Conservation (phyloP, 1,140 invertebrate genomes). For the Conopomorpha cramerella region DNA sequence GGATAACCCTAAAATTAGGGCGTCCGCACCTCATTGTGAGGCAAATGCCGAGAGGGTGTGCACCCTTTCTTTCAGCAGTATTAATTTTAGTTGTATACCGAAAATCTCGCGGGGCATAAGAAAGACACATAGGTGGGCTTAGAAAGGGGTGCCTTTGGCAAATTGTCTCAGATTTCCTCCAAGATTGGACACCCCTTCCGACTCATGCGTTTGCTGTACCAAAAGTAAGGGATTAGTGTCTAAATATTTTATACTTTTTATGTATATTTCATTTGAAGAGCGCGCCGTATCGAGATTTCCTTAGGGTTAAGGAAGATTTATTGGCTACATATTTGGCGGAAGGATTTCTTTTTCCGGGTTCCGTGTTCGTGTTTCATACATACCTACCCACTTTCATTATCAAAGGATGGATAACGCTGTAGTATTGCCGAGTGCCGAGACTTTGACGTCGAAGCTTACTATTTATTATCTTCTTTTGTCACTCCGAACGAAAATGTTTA, state of each 20-base stretch:
- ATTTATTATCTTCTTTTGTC: too few relatives aligned
- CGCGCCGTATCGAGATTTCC: constrained; percentile 5
- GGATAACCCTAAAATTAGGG: not conserved
- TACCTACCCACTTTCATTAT: too few relatives aligned
- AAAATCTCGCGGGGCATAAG: constrained; percentile 54
- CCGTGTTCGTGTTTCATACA: too few relatives aligned
- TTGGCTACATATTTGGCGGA: too few relatives aligned
- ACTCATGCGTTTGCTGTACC: constrained; percentile 56
- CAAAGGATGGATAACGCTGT: too few relatives aligned
- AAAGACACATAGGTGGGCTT: constrained; percentile 58
- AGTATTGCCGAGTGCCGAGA: too few relatives aligned
- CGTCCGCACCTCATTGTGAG: not conserved
- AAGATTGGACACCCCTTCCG: constrained; percentile 16
- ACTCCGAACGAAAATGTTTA: too few relatives aligned
- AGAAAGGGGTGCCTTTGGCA: constrained; percentile 33
- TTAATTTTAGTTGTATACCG: constrained; percentile 60
- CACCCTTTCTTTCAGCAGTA: constrained; percentile 53
- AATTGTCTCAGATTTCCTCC: constrained; percentile 51
- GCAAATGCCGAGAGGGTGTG: constrained; percentile 31
- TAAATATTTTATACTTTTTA: constrained; percentile 44
- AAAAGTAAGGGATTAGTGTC: constrained; percentile 51
- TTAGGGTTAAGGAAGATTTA: not conserved
- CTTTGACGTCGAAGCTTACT: too few relatives aligned
- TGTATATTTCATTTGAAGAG: too few relatives aligned
- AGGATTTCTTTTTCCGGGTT: too few relatives aligned